Percentiles rank a stretch among this genome's conserved stretches.
Conservation (phyloP, 2,797 vertebrate genomes). For the Micrastur ruficollis region DNA sequence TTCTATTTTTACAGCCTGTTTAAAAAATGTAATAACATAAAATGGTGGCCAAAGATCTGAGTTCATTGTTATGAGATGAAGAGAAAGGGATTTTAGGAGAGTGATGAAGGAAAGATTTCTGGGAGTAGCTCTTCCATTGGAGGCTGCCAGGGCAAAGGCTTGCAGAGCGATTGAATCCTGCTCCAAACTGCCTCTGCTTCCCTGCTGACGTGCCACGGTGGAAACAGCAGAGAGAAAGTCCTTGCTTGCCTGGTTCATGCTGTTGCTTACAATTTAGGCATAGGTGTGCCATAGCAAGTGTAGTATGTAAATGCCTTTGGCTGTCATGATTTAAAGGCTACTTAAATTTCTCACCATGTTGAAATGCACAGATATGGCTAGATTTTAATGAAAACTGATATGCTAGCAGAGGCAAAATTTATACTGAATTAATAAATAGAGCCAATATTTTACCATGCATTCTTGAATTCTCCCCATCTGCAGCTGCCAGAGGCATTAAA, state of each 20-base stretch:
- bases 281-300: background rate
- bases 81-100: background rate
- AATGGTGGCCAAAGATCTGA: background rate
- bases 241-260: accelerated
- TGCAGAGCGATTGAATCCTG: background rate
- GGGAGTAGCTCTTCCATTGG: background rate
- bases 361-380: background rate
- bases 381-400: background rate
- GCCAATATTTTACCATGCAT: background rate
- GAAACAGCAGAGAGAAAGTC: background rate
- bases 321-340: background rate
- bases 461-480: constrained; percentile 1
- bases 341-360: background rate
- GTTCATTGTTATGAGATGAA: background rate
- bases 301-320: background rate
- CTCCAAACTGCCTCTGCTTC: background rate
- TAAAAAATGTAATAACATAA: background rate
- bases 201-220: accelerated
- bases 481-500: constrained; percentile 50
- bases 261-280: accelerated
- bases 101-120: background rate
- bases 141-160: background rate
- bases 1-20: background rate
- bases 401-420: background rate
- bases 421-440: background rate